Percentiles rank a stretch among this genome's conserved stretches.
Conservation (phyloP, 2,797 vertebrate genomes). For the Cyprinodon diabolis region DNA sequence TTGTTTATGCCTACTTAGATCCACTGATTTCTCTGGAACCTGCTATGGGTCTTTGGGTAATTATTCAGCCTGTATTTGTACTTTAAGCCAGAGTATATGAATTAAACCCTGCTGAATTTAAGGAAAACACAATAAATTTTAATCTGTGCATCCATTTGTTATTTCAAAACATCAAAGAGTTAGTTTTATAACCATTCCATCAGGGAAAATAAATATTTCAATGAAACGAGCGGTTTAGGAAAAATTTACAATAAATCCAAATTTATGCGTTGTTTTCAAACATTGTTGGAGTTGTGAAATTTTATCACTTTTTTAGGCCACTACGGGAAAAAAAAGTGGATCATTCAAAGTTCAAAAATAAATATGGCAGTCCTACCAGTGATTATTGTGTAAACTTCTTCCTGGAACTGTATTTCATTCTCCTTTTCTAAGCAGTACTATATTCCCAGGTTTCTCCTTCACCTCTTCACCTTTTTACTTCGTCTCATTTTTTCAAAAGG, state of each 20-base stretch:
- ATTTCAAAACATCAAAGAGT: not conserved
- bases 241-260: not conserved
- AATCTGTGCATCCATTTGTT: not conserved
- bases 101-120: not conserved
- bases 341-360: not conserved
- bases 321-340: not conserved
- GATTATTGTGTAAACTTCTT: not conserved
- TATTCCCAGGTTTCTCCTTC: slow-evolving; percentile 23
- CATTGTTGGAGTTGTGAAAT: not conserved
- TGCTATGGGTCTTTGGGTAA: not conserved
- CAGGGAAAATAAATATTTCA: not conserved
- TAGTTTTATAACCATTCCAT: not conserved
- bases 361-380: not conserved
- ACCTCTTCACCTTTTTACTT: slow-evolving; percentile 43
- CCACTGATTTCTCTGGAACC: not conserved
- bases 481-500: slow-evolving; percentile 38
- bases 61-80: not conserved
- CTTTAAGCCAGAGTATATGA: not conserved
- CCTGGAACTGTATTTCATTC: not conserved
- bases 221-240: not conserved
- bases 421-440: slow-evolving; percentile 1
- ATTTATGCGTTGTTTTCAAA: too few relatives aligned
- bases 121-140: slow-evolving; percentile 8
- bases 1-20: not conserved
- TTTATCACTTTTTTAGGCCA: not conserved